A percentile compares a stretch with the other conserved stretches of the same genome.
Conservation (phyloP, 1,140 invertebrate species). For the Drosophila sp. region DNA sequence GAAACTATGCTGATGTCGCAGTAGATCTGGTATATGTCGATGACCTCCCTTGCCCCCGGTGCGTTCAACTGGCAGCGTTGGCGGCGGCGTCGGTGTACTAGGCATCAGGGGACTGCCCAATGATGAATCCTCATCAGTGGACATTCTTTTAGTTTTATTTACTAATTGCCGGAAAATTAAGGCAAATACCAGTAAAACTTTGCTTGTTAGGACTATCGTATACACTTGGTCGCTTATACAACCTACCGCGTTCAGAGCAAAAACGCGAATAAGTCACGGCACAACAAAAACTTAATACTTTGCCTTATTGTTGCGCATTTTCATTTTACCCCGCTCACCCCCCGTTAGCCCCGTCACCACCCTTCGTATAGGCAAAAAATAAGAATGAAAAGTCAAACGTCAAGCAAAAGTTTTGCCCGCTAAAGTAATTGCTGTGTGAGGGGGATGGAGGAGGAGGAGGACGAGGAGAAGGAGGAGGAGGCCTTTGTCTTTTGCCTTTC, state of each 20-base stretch:
- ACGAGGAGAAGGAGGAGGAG: background rate
- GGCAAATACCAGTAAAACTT: slow-evolving; percentile 42
- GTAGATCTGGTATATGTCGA: slow-evolving; percentile 37
- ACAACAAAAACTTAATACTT: slow-evolving; percentile 44
- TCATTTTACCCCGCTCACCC: slow-evolving; percentile 10
- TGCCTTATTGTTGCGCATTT: slow-evolving; percentile 68
- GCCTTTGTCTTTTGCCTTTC: slow-evolving; percentile 52
- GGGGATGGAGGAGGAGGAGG: slow-evolving; percentile 5
- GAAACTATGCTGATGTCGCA: slow-evolving; percentile 76
- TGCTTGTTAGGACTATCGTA: slow-evolving; percentile 41
- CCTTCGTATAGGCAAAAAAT: background rate
- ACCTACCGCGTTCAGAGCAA: slow-evolving; percentile 59
- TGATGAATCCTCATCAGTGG: slow-evolving; percentile 63
- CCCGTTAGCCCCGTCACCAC: too few species aligned
- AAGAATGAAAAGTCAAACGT: slow-evolving; percentile 60
- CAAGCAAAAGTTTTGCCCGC: slow-evolving; percentile 61
- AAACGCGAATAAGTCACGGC: slow-evolving; percentile 78
- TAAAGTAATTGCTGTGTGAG: slow-evolving; percentile 48
- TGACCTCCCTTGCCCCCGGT: slow-evolving; percentile 30
- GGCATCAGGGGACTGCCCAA: slow-evolving; percentile 50
- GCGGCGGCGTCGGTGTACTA: background rate
- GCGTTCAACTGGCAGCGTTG: slow-evolving; percentile 29
- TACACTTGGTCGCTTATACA: slow-evolving; percentile 7
- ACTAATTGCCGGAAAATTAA: slow-evolving; percentile 77
- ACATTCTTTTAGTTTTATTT: slow-evolving; percentile 40